Evolutionary conservation across 2,888 invertebrate genomes (phyloP).

Genomic region (Odontomyia ornata): DNA sequence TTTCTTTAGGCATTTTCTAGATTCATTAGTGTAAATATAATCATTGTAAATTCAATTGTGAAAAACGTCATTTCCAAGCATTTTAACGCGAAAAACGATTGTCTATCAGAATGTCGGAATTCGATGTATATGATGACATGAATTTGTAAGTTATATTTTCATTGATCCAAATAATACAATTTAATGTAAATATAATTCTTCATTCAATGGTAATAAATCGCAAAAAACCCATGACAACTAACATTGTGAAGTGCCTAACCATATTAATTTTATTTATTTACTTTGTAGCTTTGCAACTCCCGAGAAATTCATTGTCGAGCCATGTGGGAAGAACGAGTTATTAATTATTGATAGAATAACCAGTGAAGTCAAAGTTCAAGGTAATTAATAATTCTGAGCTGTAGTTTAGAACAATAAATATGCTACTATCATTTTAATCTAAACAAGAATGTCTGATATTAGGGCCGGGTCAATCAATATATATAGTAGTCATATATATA

Average conservation of each 20-base stretch:
- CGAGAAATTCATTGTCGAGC: slow-evolving; percentile 89
- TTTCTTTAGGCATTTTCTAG: neutral
- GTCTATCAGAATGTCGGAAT: slow-evolving; percentile 25
- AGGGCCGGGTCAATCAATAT: too few species aligned
- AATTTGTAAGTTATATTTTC: slow-evolving; percentile 71
- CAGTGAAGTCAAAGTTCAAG: slow-evolving; percentile 75
- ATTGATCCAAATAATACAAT: too few species aligned
- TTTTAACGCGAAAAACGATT: too few species aligned
- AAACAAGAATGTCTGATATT: too few species aligned
- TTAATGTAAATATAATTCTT: too few species aligned
- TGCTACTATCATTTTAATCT: too few species aligned
- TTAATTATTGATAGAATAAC: slow-evolving; percentile 86
- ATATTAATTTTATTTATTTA: too few species aligned
- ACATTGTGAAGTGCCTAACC: too few species aligned
- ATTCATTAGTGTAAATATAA: neutral
- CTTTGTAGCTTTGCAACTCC: slow-evolving; percentile 79
- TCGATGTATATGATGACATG: slow-evolving; percentile 75
- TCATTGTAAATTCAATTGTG: neutral
- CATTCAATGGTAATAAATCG: too few species aligned
- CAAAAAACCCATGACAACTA: too few species aligned
- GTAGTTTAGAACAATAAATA: too few species aligned
- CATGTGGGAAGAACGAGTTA: slow-evolving; percentile 77
- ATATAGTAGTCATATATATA: too few species aligned
- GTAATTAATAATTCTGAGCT: slow-evolving; percentile 63
- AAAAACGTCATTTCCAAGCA: neutral